These are phyloP conservation scores for Spilosoma lubricipeda DNA, from an alignment of 2,888 invertebrate genomes.

Conservation along the genomic window DNA sequence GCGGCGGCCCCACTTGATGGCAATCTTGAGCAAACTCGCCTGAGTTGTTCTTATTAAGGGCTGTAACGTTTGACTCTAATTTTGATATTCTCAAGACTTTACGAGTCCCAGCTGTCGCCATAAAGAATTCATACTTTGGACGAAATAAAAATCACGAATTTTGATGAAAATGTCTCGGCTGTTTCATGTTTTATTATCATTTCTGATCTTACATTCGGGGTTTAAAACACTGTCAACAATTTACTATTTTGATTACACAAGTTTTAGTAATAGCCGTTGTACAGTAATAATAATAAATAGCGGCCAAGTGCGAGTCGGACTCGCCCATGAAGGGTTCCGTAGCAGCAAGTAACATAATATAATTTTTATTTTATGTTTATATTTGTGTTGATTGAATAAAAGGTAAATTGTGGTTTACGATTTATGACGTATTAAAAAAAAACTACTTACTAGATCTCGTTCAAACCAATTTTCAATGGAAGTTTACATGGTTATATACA, in stretches of 20 bases:
- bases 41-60: conserved; percentile 45
- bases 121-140: conserved; percentile 35
- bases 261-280: conserved; percentile 1
- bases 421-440: no score
- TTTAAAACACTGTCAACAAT: background rate
- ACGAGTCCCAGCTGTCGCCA: conserved; percentile 42
- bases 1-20: conserved; percentile 51
- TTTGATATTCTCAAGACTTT: conserved; percentile 57
- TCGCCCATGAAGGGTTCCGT: no score
- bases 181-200: conserved; percentile 4
- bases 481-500: no score
- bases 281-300: conserved; percentile 31
- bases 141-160: conserved; percentile 22
- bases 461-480: no score
- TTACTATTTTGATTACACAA: background rate
- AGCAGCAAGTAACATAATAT: no score
- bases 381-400: no score
- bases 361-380: no score
- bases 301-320: no score
- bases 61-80: conserved; percentile 48
- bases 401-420: no score
- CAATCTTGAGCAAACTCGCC: conserved; percentile 52
- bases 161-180: background rate
- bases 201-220: conserved; percentile 18
- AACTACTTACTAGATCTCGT: no score